phyloP scores from a whole-genome alignment of 2,797 vertebrate species.

The Manis pentadactyla region DNA sequence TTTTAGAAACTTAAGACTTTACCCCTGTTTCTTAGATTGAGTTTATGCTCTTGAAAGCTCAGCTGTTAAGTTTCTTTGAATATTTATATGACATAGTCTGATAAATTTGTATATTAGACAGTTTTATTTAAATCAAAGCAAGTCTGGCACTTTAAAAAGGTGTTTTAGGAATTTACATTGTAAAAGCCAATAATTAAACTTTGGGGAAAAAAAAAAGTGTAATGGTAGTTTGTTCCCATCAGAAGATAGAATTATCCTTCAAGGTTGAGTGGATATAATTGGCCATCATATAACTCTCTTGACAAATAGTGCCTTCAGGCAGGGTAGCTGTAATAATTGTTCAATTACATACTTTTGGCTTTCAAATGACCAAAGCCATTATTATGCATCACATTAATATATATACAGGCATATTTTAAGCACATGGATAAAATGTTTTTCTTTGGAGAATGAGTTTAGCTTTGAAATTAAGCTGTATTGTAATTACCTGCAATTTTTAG shows the following conservation, averaged over 20 bases:
- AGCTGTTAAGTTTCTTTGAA: slow-evolving; percentile 7
- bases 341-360: slow-evolving; percentile 88
- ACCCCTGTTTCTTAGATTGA: not conserved
- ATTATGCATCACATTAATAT: slow-evolving; percentile 85
- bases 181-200: slow-evolving; percentile 75
- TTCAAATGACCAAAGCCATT: slow-evolving; percentile 86
- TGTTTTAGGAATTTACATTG: slow-evolving; percentile 60
- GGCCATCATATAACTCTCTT: slow-evolving; percentile 89
- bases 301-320: slow-evolving; percentile 89
- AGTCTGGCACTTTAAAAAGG: not conserved
- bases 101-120: not conserved
- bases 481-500: slow-evolving; percentile 82
- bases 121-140: not conserved
- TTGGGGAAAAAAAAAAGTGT: slow-evolving; percentile 74
- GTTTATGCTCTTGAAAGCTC: not conserved
- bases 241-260: slow-evolving; percentile 90
- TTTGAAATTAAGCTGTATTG: slow-evolving; percentile 82
- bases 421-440: slow-evolving; percentile 81
- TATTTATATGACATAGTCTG: not conserved
- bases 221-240: slow-evolving; percentile 88
- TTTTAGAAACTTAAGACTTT: not conserved
- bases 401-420: slow-evolving; percentile 83
- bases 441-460: slow-evolving; percentile 78
- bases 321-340: slow-evolving; percentile 88
- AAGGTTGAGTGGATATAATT: slow-evolving; percentile 90